Evolutionary conservation across 2,113 vertebrate genomes (phyloP).

Genomic region (Burhinus bistriatus): DNA sequence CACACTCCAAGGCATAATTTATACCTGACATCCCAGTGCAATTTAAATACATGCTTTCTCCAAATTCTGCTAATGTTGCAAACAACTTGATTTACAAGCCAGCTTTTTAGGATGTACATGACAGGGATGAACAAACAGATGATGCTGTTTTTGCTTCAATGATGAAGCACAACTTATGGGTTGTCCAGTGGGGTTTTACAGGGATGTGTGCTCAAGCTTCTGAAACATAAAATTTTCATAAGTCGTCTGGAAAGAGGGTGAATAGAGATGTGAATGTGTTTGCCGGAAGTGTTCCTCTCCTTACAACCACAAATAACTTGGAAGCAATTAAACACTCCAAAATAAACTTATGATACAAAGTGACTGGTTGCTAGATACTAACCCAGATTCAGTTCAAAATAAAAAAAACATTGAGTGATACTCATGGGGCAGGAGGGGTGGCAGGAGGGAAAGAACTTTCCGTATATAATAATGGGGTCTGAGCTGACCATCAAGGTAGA

Average conservation of each 20-base stretch:
- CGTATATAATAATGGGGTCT: background rate
- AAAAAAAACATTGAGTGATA: background rate
- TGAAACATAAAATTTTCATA: background rate
- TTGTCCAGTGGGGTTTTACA: background rate
- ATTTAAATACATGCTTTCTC: background rate
- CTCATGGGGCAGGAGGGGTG: background rate
- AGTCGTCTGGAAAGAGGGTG: background rate
- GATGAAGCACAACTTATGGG: background rate
- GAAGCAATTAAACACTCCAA: background rate
- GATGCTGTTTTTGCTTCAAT: background rate
- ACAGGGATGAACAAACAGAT: background rate
- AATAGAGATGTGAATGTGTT: background rate
- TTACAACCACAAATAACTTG: background rate
- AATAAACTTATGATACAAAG: background rate
- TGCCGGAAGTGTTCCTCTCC: background rate
- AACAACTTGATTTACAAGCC: background rate
- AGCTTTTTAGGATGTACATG: fast-evolving
- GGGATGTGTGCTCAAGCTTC: background rate
- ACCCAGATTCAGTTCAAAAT: background rate
- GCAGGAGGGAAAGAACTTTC: background rate
- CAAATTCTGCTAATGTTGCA: background rate
- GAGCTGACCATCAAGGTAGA: background rate
- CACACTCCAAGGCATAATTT: background rate
- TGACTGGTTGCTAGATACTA: background rate
- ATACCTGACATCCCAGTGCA: background rate